phyloP scores from a whole-genome alignment of 2,888 invertebrate genomes.

The Isotomurus palustris region DNA sequence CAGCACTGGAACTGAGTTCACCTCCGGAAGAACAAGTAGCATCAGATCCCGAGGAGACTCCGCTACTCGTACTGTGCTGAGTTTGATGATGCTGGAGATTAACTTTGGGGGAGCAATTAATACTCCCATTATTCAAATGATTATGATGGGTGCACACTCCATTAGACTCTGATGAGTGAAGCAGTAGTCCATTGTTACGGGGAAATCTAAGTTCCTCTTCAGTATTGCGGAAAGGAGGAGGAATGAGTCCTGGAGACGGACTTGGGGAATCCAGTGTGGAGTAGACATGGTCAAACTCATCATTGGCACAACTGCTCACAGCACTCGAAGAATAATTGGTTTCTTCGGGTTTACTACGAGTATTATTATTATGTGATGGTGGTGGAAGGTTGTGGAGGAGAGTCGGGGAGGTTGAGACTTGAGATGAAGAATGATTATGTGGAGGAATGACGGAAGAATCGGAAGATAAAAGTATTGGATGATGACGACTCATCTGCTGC shows the following conservation, averaged over 20 bases:
- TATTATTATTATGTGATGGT: conserved; percentile 17
- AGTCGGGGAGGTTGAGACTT: not conserved
- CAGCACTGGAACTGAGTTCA: conserved; percentile 4
- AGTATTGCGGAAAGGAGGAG: not conserved
- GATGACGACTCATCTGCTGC: conserved; percentile 8
- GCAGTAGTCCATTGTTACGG: not conserved
- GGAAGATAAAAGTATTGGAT: too few species aligned
- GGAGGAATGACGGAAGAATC: conserved; percentile 11
- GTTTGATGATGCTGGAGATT: conserved; percentile 24
- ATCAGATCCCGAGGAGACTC: conserved; percentile 35
- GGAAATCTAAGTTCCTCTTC: too few species aligned
- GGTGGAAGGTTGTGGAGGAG: too few species aligned
- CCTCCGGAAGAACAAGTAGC: conserved; percentile 17
- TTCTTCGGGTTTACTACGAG: conserved; percentile 39
- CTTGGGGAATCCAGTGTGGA: conserved; percentile 43
- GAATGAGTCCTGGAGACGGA: conserved; percentile 21
- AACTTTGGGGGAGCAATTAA: conserved; percentile 6
- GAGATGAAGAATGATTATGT: conserved; percentile 1
- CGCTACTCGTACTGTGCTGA: conserved; percentile 34
- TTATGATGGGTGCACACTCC: too few species aligned
- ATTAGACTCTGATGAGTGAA: too few species aligned
- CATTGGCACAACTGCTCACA: conserved; percentile 30
- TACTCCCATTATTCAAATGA: not conserved
- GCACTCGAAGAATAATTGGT: conserved; percentile 42
- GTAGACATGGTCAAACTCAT: conserved; percentile 44